phyloP scores from a whole-genome alignment of 2,888 invertebrate species.

The Cactoblastis cactorum region DNA sequence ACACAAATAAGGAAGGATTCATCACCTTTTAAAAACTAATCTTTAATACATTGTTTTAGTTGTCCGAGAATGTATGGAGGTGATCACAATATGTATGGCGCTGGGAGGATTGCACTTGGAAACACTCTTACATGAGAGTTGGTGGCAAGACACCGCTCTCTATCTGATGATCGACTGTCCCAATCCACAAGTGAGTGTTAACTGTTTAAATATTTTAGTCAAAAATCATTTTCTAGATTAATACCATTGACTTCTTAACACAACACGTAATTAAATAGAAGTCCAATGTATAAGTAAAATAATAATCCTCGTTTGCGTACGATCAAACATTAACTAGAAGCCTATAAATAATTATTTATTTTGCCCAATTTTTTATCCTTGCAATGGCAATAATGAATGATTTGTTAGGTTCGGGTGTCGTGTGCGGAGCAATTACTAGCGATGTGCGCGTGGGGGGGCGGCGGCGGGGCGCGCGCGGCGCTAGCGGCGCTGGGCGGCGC shows the following conservation, averaged over 20 bases:
- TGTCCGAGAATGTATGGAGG: slow-evolving; percentile 95
- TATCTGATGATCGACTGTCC: slow-evolving; percentile 92
- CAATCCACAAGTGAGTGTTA: slow-evolving; percentile 79
- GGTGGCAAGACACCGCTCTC: slow-evolving; percentile 94
- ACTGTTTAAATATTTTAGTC: background rate
- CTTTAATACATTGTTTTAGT: slow-evolving; percentile 63
- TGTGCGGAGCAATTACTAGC: slow-evolving; percentile 91
- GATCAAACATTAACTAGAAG: no score
- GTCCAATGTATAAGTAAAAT: no score
- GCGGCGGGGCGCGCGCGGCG: slow-evolving; percentile 62
- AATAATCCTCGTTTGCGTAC: no score
- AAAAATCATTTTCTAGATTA: no score
- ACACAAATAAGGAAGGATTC: no score
- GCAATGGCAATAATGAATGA: no score
- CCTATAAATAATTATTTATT: no score
- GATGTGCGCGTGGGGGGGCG: slow-evolving; percentile 90
- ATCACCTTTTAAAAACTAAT: background rate
- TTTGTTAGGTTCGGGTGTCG: slow-evolving; percentile 81
- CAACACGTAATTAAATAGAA: no score
- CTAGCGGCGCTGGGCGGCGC: slow-evolving; percentile 55
- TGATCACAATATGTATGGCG: slow-evolving; percentile 92
- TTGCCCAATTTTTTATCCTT: no score
- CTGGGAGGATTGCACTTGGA: slow-evolving; percentile 93
- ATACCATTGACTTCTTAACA: no score
- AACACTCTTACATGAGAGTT: slow-evolving; percentile 86